These are phyloP conservation scores for Hyposmocoma kahamanoa DNA, from an alignment of 1,140 invertebrate species.

Conservation along the genomic window DNA sequence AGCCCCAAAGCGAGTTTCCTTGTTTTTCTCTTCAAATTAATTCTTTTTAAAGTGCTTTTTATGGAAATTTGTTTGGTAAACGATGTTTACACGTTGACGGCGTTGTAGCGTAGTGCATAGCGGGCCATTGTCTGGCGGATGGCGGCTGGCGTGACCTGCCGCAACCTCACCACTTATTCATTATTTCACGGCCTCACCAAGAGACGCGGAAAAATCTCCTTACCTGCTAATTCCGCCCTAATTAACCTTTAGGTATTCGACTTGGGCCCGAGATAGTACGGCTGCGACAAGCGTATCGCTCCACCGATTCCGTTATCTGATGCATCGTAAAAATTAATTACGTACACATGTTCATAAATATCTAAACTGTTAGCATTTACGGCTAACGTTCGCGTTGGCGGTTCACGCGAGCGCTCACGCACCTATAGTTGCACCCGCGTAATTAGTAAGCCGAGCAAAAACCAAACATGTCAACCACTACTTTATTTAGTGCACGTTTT, in stretches of 20 bases:
- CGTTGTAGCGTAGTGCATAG: neutral
- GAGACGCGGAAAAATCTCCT: constrained; percentile 22
- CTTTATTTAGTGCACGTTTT: constrained; percentile 61
- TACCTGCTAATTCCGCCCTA: constrained; percentile 30
- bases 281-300: constrained; percentile 48
- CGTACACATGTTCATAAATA: constrained; percentile 68
- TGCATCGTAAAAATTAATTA: constrained; percentile 71
- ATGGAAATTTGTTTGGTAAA: constrained; percentile 27
- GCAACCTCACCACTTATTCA: constrained; percentile 15
- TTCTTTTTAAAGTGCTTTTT: constrained; percentile 36
- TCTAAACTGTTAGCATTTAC: constrained; percentile 57
- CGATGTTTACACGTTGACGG: constrained; percentile 29
- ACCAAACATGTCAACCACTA: constrained; percentile 48
- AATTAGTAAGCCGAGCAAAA: constrained; percentile 49
- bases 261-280: constrained; percentile 24
- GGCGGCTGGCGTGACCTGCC: constrained; percentile 19
- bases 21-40: constrained; percentile 30
- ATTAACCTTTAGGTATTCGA: constrained; percentile 41
- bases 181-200: constrained; percentile 11
- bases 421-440: constrained; percentile 26
- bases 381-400: constrained; percentile 36
- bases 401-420: constrained; percentile 43
- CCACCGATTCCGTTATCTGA: constrained; percentile 53
- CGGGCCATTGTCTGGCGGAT: constrained; percentile 11
- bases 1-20: constrained; percentile 21